phyloP scores from a whole-genome alignment of 2,888 invertebrate species.

The Chaetoderma sp. region DNA sequence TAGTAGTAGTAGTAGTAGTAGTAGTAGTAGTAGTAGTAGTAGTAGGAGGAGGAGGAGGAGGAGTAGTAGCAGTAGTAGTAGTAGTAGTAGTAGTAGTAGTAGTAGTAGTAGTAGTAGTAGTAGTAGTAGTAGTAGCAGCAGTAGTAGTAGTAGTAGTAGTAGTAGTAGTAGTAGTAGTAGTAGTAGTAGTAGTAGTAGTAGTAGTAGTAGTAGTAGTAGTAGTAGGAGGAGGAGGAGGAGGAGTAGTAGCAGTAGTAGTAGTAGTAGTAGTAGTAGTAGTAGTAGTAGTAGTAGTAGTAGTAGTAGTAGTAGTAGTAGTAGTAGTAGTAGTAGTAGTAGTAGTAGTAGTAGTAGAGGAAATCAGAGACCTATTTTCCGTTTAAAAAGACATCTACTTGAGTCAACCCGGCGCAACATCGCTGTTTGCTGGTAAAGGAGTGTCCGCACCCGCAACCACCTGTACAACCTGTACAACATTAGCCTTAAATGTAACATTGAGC shows the following conservation, averaged over 20 bases:
- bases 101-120: conserved; percentile 16
- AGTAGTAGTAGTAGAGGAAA: not conserved
- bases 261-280: not conserved
- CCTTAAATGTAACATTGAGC: too few species aligned
- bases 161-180: not conserved
- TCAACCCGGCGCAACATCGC: too few species aligned
- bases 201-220: conserved; percentile 6
- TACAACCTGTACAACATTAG: too few species aligned
- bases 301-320: conserved; percentile 3
- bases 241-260: not conserved
- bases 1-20: conserved; percentile 13
- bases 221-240: too few species aligned
- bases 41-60: too few species aligned
- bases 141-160: not conserved
- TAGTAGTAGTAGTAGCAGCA: conserved; percentile 14
- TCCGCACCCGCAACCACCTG: too few species aligned
- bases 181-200: not conserved
- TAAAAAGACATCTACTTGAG: too few species aligned
- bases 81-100: conserved; percentile 14
- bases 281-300: not conserved
- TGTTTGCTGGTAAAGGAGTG: too few species aligned
- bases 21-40: conserved; percentile 16
- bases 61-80: conserved; percentile 15
- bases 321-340: not conserved
- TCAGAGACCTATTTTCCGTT: too few species aligned